Evolutionary conservation across 2,888 invertebrate species (phyloP), one percentile per base, ranked within the genome.

Genomic region (Volucella bombylans): DNA sequence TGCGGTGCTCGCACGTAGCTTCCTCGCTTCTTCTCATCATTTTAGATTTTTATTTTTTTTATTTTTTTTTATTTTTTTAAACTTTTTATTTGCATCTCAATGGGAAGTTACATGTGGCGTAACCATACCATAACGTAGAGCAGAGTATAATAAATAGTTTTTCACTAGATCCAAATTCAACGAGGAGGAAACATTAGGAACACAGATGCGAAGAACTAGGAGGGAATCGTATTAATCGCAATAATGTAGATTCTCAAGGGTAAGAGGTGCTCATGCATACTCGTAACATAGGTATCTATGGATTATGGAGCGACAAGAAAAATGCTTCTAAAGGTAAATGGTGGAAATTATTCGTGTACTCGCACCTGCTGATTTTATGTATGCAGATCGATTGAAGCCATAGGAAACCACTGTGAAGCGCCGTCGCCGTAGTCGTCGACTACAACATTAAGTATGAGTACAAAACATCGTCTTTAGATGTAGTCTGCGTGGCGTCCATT

Each of bases 61-160:
- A 23, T 2, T 2, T 23, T 23, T 23, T 23, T 23, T 50, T 54
- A 43, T 4, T 39, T 11, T 49, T 41, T n/a, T n/a, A n/a, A n/a
- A n/a, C n/a, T n/a, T n/a, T n/a, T 67, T 50, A 78, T 78, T 78
- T 78, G 64, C 69, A 71, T 78, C 59, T 71, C 65, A 50, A 78
- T 78, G 78, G 54, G 57, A 68, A 50, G 54, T 8, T 74, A 61
- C 68, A 61, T 78, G 49, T 71, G 64, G 77, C 64, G 77, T 78
- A 78, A 78, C 69, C 55, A 54, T 18, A 52, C 31, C 12, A 41
- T 8, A 14, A 59, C 14, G 49, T 47, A n/a, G 18, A 59, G 12
- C 39, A 12, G 9, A 4, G 55, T 23, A 49, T 59, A 57, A 76
- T 67, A 52, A 76, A 67, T 52, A 49, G 59, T 31, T 50, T 71